Base-by-base conservation (phyloP, 1,140 invertebrate genomes). In the Conus ventricosus region DNA sequence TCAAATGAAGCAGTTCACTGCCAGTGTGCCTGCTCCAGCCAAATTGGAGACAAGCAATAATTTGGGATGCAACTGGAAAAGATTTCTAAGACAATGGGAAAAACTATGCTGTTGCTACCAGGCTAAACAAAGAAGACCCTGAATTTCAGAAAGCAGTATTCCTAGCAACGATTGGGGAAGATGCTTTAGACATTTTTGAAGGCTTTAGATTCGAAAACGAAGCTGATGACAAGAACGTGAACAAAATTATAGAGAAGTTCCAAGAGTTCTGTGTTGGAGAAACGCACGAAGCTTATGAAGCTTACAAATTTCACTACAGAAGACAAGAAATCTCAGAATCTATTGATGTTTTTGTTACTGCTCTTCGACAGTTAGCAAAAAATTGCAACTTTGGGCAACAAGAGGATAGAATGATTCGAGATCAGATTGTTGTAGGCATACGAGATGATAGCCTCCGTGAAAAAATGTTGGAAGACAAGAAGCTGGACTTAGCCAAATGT, bases 91-190 rank as follows among this genome's bases (percentile, higher is more conserved):
- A 8, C 67, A 71, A 10, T 71, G 78, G 78, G 53, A 81, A 5
- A n/a, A 81, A 81, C 15, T 81, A 51, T 54, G 1, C 78, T 0
- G 25, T 81, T 4, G 39, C 78, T 5, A 53, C 6, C 8, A 81
- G 39, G 78, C 27, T 81, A 15, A 81, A 81, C 3, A 81, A 71
- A 71, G 67, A 81, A 53, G 39, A 51, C 5, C 5, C 78, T 5
- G 78, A 81, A 81, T 81, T 53, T 11, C 78, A 81, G 8, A 81
- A 0, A 81, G 53, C 78, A 81, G 78, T 81, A 55, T 81, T 25
- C 78, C 39, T 27, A 3, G n/a, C 10, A 54, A n/a, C 53, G 0
- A 81, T 53, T 53, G 25, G 78, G 39, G 78, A 81, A 10, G 53
- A 81, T 81, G 78, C 78, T 4, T 7, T 53, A 0, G 78, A 81